Conservation (phyloP, 2,888 invertebrate species). For the Cephus nigrinus region DNA sequence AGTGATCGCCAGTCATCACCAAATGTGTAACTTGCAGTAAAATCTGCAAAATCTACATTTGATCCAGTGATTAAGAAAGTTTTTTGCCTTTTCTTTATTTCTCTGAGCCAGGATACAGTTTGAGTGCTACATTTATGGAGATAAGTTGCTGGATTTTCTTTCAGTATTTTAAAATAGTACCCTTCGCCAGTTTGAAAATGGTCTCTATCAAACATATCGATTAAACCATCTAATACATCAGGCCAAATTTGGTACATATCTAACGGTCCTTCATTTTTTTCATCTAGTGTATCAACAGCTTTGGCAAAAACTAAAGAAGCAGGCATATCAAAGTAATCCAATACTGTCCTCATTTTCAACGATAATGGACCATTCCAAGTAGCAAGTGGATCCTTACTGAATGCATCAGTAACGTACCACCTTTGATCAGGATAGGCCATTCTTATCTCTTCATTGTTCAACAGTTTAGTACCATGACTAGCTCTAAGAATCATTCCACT, state of each 20-base stretch:
- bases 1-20: constrained; percentile 74
- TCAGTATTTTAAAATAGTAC: constrained; percentile 73
- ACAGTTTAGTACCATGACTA: constrained; percentile 74
- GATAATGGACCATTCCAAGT: constrained; percentile 75
- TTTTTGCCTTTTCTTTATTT: constrained; percentile 69
- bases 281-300: constrained; percentile 74
- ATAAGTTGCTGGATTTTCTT: constrained; percentile 68
- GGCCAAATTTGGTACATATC: constrained; percentile 72
- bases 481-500: constrained; percentile 75
- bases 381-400: constrained; percentile 69
- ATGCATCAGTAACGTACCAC: constrained; percentile 70
- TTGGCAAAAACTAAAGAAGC: constrained; percentile 75
- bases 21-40: constrained; percentile 73
- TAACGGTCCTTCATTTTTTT: constrained; percentile 54
- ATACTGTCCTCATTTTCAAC: constrained; percentile 71
- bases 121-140: constrained; percentile 70
- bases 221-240: constrained; percentile 73
- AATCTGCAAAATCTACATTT: constrained; percentile 76
- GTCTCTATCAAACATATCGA: constrained; percentile 72
- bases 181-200: constrained; percentile 71
- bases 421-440: constrained; percentile 69
- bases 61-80: constrained; percentile 81
- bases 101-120: constrained; percentile 71
- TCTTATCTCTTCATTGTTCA: constrained; percentile 69
- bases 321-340: constrained; percentile 82